These are phyloP conservation scores for Prolemur simus DNA, from an alignment of 2,113 vertebrate genomes.

Conservation along the genomic window DNA sequence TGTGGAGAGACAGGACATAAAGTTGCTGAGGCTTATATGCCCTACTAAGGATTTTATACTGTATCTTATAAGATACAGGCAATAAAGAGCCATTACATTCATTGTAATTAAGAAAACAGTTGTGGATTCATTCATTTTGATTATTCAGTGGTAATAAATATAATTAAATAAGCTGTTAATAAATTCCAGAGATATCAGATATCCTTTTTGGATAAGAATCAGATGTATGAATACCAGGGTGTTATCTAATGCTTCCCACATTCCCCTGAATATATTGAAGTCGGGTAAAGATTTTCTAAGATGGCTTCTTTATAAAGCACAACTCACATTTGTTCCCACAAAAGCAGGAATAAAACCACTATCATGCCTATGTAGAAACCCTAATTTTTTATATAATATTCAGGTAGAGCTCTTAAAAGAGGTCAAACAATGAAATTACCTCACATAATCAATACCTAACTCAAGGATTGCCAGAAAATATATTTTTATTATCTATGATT, in stretches of 20 bases:
- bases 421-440: neutral
- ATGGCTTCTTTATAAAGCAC: conserved; percentile 26
- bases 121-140: neutral
- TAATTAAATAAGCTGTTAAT: neutral
- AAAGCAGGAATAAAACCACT: neutral
- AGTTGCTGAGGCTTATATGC: neutral
- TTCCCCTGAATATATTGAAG: conserved; percentile 26
- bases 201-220: conserved; percentile 1
- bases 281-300: conserved; percentile 14
- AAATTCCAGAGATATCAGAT: neutral
- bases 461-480: neutral
- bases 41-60: neutral
- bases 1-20: neutral
- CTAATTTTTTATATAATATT: conserved; percentile 25
- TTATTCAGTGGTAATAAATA: neutral
- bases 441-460: conserved; percentile 29
- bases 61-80: neutral
- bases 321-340: neutral
- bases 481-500: conserved; percentile 24
- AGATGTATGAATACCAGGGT: neutral
- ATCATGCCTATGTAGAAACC: neutral
- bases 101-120: neutral
- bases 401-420: conserved; percentile 26
- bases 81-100: neutral
- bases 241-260: neutral